Conservation (phyloP, 2,113 vertebrate genomes). For the Microtus oregoni region DNA sequence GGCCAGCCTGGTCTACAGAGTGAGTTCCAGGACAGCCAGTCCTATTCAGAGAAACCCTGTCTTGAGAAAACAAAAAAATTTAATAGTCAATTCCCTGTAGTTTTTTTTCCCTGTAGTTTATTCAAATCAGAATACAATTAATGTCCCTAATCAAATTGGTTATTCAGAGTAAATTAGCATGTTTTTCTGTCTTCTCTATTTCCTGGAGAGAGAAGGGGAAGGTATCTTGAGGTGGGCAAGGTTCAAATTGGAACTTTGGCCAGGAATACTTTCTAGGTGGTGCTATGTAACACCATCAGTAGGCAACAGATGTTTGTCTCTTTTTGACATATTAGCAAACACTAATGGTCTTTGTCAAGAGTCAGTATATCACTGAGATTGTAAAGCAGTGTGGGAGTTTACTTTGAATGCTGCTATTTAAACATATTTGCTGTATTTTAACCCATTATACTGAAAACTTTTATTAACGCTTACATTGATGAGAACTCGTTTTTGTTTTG, state of each 20-base stretch:
- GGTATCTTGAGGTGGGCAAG: background rate
- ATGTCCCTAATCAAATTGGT: slow-evolving; percentile 35
- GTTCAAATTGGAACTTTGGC: slow-evolving; percentile 25
- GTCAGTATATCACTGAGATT: slow-evolving; percentile 41
- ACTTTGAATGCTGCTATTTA: slow-evolving; percentile 46
- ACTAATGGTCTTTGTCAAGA: slow-evolving; percentile 22
- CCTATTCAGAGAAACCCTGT: background rate
- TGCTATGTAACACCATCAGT: background rate
- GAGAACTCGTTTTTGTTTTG: background rate
- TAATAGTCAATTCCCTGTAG: slow-evolving; percentile 19
- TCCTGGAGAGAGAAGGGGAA: background rate
- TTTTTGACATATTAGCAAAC: slow-evolving; percentile 30
- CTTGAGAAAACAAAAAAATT: background rate
- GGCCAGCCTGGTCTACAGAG: background rate
- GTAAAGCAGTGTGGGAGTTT: background rate
- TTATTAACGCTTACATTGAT: slow-evolving; percentile 50
- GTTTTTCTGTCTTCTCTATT: slow-evolving; percentile 35
- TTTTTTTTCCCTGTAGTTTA: slow-evolving; percentile 3
- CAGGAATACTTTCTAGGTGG: background rate
- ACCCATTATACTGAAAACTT: slow-evolving; percentile 56
- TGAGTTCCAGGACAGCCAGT: background rate
- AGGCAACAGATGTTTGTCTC: slow-evolving; percentile 36
- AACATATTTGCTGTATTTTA: slow-evolving; percentile 55
- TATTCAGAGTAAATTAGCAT: background rate
- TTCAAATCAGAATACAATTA: slow-evolving; percentile 47